Base-by-base conservation (phyloP, 2,113 vertebrate genomes). In the Cryptoleucopteryx plumbea region DNA sequence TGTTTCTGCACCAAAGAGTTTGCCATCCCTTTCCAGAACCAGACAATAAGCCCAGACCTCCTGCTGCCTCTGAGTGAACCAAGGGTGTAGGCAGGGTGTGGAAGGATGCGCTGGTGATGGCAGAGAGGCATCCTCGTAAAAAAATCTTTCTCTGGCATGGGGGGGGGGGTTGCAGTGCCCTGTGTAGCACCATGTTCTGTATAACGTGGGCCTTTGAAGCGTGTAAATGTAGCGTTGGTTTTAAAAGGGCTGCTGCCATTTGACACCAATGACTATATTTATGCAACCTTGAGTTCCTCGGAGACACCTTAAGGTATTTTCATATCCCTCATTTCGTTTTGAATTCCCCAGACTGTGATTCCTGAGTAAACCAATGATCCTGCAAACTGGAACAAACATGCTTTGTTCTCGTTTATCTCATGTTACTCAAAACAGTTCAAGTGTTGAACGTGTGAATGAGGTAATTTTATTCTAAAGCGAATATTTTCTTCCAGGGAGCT, bases 351-450 rank as follows among this genome's bases (percentile, higher is more conserved):
- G 75, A 66, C 85, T 92, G 53, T 63, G 85, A 88, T 94, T 92
- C 67, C 71, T 70, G 82, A 74, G 72, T 65, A 73, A 91, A 90
- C 53, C 71, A 83, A 59, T 45, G 67, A 73, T 92, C 63, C 56
- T 1, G 8, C 72, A 83, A 80, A 86, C 42, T 93, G 74, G 86
- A 90, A 94, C 71, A 94, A 96, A 82, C 74, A 85, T 85, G 58
- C 74, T 86, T 95, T 94, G 70, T 95, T 80, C 84, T 82, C 52
- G 1, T 91, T 89, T 91, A 94, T 94, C 95, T 96, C 87, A 43
- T 7, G 29, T 90, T 90, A 61, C 78, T 90, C 73, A 80, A 58
- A 94, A 48, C 21, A 9, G 66, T 61, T 84, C 71, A 93, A 82
- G 17, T 72, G 73, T 20, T 90, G 71, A 87, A 88, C 0, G 0